These are phyloP conservation scores for Aphidius gifuensis DNA, from an alignment of 1,140 invertebrate genomes.

Conservation along the genomic window DNA sequence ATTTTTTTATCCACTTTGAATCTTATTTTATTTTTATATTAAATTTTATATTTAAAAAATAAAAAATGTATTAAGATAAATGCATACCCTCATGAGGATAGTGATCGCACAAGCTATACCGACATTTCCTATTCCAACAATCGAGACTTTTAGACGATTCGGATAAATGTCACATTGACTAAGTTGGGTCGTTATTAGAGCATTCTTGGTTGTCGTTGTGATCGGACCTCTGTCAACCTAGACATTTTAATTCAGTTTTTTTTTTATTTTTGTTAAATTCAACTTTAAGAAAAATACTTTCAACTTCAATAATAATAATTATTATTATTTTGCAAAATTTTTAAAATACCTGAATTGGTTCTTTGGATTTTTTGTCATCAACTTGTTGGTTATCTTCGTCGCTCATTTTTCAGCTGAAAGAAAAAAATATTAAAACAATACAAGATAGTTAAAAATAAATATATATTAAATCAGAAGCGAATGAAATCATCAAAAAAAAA, in stretches of 20 bases:
- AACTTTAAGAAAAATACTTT: too few species aligned
- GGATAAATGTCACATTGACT: constrained; percentile 39
- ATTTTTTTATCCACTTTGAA: too few species aligned
- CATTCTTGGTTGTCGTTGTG: constrained; percentile 43
- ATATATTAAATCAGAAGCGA: constrained; percentile 2
- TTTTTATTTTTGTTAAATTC: too few species aligned
- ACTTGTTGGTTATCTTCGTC: neutral
- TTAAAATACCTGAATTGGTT: too few species aligned
- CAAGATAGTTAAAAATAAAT: constrained; percentile 5
- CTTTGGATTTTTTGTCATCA: neutral
- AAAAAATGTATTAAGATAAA: neutral
- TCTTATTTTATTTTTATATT: neutral
- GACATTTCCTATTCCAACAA: constrained; percentile 42
- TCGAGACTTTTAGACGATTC: constrained; percentile 41
- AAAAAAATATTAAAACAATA: neutral
- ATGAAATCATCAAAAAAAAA: neutral
- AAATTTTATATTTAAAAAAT: neutral
- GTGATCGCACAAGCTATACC: constrained; percentile 44
- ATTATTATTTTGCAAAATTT: too few species aligned
- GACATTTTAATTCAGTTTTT: too few species aligned
- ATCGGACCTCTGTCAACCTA: constrained; percentile 9
- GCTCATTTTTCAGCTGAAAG: neutral
- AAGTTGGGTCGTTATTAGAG: constrained; percentile 41
- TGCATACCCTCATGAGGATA: constrained; percentile 42
- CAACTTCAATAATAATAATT: too few species aligned